These are phyloP conservation scores for Imbricaverruca yamaguchii DNA, from an alignment of 2,888 invertebrate species.

Conservation along the genomic window DNA sequence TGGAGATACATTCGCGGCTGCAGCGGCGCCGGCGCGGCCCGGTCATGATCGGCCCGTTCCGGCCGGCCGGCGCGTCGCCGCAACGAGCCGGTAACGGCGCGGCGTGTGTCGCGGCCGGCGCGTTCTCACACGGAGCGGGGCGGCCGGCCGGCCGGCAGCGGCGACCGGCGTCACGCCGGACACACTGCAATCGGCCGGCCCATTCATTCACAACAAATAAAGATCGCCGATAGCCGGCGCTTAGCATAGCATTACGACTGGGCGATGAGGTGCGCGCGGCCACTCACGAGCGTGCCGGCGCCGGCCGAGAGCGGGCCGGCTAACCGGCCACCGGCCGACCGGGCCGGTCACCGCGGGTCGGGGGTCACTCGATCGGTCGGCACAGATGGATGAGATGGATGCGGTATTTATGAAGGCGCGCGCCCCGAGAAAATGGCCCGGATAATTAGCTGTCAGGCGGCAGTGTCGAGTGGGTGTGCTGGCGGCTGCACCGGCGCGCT, in stretches of 20 bases:
- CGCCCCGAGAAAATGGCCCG: not conserved
- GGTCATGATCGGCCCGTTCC: not conserved
- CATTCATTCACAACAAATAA: constrained; percentile 19
- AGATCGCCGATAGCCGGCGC: not conserved
- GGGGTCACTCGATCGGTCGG: not conserved
- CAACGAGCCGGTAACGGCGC: not conserved
- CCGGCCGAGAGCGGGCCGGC: not conserved
- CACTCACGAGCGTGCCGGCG: not conserved
- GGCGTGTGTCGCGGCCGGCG: not conserved
- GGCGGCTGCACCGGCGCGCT: too few relatives aligned
- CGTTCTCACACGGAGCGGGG: not conserved
- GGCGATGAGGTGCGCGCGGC: not conserved
- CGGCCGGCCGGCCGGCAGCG: not conserved
- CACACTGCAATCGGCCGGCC: constrained; percentile 3
- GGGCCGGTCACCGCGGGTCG: not conserved
- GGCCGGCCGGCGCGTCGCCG: not conserved
- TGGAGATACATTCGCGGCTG: too few relatives aligned
- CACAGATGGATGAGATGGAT: not conserved
- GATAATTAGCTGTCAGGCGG: constrained; percentile 19
- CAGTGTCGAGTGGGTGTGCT: not conserved
- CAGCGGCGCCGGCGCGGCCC: not conserved
- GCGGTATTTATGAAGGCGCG: not conserved
- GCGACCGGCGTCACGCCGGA: not conserved
- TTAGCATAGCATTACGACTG: not conserved
- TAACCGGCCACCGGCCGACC: not conserved